phyloP scores from a whole-genome alignment of 2,888 invertebrate genomes.

The Megastigmus dorsalis region DNA sequence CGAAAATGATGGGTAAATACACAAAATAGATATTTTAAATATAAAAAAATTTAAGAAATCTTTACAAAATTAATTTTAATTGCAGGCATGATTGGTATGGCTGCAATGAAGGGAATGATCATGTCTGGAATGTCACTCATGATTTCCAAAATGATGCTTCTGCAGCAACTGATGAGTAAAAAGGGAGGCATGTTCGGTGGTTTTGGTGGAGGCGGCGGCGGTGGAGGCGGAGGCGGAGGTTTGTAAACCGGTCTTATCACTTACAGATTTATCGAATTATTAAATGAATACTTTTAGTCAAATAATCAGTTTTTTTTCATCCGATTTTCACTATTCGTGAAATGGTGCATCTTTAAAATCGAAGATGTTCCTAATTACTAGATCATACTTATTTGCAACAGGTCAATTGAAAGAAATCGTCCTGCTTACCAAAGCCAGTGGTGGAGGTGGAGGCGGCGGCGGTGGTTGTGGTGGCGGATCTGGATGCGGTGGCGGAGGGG shows the following conservation, averaged over 20 bases:
- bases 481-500: conserved; percentile 73
- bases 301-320: too few relatives aligned
- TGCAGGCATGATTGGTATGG: conserved; percentile 78
- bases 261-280: too few relatives aligned
- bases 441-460: conserved; percentile 74
- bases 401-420: conserved; percentile 68
- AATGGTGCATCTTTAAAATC: too few relatives aligned
- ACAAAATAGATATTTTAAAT: not conserved
- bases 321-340: too few relatives aligned
- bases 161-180: conserved; percentile 64
- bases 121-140: conserved; percentile 79
- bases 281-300: too few relatives aligned
- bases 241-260: not conserved
- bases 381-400: conserved; percentile 54
- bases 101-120: conserved; percentile 79
- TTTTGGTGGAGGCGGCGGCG: conserved; percentile 53
- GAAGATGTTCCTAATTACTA: too few relatives aligned
- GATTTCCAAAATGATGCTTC: conserved; percentile 77
- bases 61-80: conserved; percentile 11
- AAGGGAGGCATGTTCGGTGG: conserved; percentile 69
- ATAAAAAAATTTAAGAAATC: not conserved
- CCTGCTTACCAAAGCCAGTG: conserved; percentile 74
- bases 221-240: conserved; percentile 58
- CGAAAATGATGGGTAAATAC: conserved; percentile 77
- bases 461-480: conserved; percentile 76